Evolutionary conservation across 1,140 invertebrate species (phyloP).

Genomic region (Trichoplusia ni): DNA sequence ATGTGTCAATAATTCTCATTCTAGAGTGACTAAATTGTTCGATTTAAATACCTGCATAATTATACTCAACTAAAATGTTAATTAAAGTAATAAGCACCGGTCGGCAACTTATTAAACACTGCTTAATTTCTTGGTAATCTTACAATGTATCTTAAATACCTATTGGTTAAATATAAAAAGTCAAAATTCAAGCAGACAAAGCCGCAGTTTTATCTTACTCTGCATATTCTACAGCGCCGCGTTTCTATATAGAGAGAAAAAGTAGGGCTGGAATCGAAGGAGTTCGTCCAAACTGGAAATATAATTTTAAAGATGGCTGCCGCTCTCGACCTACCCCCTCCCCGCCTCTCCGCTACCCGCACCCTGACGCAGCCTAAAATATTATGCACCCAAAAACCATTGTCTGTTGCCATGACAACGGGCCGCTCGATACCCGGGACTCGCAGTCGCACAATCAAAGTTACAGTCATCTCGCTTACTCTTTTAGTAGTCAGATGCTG

Average conservation of each 20-base stretch:
- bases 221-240: constrained; percentile 40
- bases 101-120: too few species aligned
- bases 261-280: constrained; percentile 57
- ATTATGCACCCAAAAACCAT: constrained; percentile 82
- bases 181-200: not conserved
- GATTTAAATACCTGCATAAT: constrained; percentile 8
- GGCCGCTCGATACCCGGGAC: constrained; percentile 71
- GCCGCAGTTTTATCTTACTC: constrained; percentile 29
- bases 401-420: constrained; percentile 80
- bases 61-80: not conserved
- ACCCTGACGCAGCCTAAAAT: constrained; percentile 78
- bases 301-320: constrained; percentile 81
- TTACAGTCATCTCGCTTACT: constrained; percentile 74
- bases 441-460: constrained; percentile 63
- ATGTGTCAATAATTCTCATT: not conserved
- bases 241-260: constrained; percentile 42
- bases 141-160: not conserved
- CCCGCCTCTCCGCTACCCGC: constrained; percentile 51
- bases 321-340: constrained; percentile 52
- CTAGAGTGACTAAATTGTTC: not conserved
- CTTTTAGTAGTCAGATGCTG: constrained; percentile 68
- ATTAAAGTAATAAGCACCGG: not conserved
- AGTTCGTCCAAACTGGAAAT: constrained; percentile 75
- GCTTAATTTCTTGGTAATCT: not conserved
- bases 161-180: not conserved